Base-by-base conservation (phyloP, 2,797 vertebrate species). In the Sitta carolinensis region DNA sequence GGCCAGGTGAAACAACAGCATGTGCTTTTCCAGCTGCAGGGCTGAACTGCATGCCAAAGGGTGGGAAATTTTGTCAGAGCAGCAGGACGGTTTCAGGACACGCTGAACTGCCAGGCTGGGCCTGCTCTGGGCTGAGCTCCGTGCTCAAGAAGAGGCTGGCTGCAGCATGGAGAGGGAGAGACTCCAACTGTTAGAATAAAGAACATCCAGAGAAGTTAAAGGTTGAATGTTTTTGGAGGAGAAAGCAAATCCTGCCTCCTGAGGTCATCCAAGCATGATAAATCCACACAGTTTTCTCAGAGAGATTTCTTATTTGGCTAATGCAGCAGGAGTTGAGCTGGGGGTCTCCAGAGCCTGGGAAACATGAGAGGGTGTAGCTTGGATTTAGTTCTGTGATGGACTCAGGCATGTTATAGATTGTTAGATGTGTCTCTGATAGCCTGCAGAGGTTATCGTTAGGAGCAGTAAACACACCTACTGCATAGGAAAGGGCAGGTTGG, bases 261-360 rank as follows among this genome's bases (percentile, higher is more conserved):
- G 74, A 93, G 80, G 80, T 93, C 77, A 70, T 93, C 86, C 86
- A 89, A 90, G 88, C 50, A 40, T 3, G 15, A 81, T 93, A 87
- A 94, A 95, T 84, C 85, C 66, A 59, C 36, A 18, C 20, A 32
- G 1, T 88, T 29, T 78, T 81, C 69, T 76, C 58, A 66, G 90
- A n/a, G 55, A 75, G 59, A 36, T 86, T 94, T 75, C 36, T 66
- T 63, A 27, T 67, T 88, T 87, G 74, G 74, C 84, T 86, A 27
- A 54, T 16, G 30, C 45, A 75, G 55, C 38, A 52, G 70, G 76
- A 84, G 17, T 62, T 87, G 72, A 89, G 52, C 58, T 90, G 83
- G 57, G 68, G 42, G 72, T 93, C 74, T 89, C 77, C 72, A 68
- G 67, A 0, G 23, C 52, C 86, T 78, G 66, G 55, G 63, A 93